Evolutionary conservation across 2,113 vertebrate species (phyloP).

Genomic region (Dicaeum eximium): DNA sequence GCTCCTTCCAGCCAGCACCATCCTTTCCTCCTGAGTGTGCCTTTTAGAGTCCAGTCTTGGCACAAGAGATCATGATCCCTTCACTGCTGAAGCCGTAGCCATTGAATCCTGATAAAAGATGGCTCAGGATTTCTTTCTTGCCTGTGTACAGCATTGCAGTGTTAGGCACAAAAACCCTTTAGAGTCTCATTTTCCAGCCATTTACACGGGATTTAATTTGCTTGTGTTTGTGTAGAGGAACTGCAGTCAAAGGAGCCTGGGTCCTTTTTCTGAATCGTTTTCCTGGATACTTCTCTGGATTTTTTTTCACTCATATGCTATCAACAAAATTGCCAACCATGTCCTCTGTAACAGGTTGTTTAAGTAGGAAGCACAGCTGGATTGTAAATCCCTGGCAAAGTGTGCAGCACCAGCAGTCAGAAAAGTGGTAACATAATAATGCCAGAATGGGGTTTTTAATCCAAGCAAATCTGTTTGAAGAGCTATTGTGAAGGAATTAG

Average conservation of each 20-base stretch:
- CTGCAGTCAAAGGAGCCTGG: not conserved
- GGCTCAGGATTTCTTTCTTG: not conserved
- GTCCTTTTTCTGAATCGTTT: not conserved
- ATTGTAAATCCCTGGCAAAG: slow-evolving; percentile 16
- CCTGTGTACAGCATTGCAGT: not conserved
- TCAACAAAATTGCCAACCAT: not conserved
- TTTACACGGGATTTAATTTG: slow-evolving; percentile 7
- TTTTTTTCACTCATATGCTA: not conserved
- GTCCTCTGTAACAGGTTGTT: not conserved
- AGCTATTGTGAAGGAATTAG: slow-evolving; percentile 30
- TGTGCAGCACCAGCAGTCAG: not conserved
- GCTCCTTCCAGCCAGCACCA: not conserved
- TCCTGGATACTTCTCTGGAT: not conserved
- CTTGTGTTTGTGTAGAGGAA: not conserved
- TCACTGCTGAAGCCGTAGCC: not conserved
- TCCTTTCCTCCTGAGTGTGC: not conserved
- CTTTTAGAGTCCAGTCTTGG: not conserved
- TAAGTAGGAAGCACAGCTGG: not conserved
- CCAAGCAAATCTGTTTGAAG: slow-evolving; percentile 32
- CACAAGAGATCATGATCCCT: not conserved
- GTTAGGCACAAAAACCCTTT: not conserved
- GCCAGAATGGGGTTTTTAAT: slow-evolving; percentile 11
- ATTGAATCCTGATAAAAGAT: not conserved
- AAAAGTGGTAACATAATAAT: slow-evolving; percentile 13
- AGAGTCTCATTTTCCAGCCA: not conserved